Percentiles rank a stretch among this genome's conserved stretches.
phyloP scores from a whole-genome alignment of 1,140 invertebrate genomes.

The Orchestia grillus region DNA sequence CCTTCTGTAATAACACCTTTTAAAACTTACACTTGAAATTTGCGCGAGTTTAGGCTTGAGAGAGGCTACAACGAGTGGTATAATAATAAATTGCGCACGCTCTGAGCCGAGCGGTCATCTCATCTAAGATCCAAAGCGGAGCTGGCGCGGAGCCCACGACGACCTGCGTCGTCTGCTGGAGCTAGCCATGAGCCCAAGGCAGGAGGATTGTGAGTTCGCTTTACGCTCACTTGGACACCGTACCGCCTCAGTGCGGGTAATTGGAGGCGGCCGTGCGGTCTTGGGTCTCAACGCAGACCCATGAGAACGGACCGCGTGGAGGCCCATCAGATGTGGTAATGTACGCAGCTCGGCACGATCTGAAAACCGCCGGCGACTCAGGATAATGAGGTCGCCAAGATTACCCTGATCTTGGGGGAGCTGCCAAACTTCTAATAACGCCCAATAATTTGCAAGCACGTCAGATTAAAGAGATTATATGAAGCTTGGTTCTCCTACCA shows the following conservation, averaged over 20 bases:
- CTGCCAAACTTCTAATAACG: conserved; percentile 44
- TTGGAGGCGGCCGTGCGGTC: not conserved
- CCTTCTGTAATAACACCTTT: not conserved
- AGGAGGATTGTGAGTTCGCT: not conserved
- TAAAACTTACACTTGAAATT: not conserved
- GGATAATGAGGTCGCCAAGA: conserved; percentile 45
- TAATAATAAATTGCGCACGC: not conserved
- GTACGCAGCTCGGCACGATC: not conserved
- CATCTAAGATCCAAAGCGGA: not conserved
- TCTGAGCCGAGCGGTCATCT: not conserved
- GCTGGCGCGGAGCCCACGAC: not conserved
- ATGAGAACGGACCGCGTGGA: not conserved
- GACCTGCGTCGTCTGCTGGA: too few species aligned
- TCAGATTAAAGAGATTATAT: conserved; percentile 36
- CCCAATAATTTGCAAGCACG: conserved; percentile 30
- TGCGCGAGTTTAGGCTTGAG: not conserved
- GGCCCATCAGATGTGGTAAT: not conserved
- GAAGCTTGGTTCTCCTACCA: not conserved
- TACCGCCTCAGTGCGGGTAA: not conserved
- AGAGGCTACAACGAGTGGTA: not conserved
- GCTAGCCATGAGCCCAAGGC: not conserved
- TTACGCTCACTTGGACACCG: not conserved
- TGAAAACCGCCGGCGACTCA: not conserved
- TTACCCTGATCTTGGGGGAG: conserved; percentile 5
- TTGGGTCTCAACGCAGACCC: too few species aligned